Conservation (phyloP, 2,113 vertebrate species). For the Urocitellus parryii region DNA sequence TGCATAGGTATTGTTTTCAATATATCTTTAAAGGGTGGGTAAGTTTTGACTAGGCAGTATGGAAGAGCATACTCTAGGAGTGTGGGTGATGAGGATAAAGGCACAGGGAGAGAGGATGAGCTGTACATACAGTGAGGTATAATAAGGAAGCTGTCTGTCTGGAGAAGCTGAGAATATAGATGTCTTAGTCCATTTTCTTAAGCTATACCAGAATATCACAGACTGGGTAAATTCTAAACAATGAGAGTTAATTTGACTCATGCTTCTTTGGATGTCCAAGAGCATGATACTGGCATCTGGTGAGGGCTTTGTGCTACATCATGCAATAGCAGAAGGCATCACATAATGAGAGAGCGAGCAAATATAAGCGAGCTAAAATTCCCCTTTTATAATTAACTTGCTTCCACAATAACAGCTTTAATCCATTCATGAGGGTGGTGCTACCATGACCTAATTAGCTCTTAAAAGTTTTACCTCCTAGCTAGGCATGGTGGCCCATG, state of each 20-base stretch:
- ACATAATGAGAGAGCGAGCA: background rate
- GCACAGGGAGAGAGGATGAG: background rate
- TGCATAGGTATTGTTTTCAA: conserved; percentile 12
- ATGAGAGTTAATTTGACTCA: background rate
- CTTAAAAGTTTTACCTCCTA: background rate
- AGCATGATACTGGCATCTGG: background rate
- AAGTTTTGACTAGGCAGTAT: conserved; percentile 56
- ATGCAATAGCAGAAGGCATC: background rate
- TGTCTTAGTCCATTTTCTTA: conserved; percentile 5
- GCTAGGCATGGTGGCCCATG: too few relatives aligned
- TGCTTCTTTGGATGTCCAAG: background rate
- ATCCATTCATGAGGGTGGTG: background rate
- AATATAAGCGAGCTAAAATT: background rate
- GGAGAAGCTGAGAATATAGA: conserved; percentile 8
- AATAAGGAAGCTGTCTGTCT: conserved; percentile 59
- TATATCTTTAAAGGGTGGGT: conserved; percentile 37
- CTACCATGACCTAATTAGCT: background rate
- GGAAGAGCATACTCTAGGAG: conserved; percentile 10
- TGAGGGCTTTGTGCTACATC: background rate
- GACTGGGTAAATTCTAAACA: background rate
- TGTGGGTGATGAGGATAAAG: conserved; percentile 28
- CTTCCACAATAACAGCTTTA: background rate
- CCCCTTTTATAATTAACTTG: background rate
- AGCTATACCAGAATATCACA: background rate
- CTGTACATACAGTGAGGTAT: background rate